phyloP scores from a whole-genome alignment of 2,888 invertebrate species.

The Glomeris marginata region DNA sequence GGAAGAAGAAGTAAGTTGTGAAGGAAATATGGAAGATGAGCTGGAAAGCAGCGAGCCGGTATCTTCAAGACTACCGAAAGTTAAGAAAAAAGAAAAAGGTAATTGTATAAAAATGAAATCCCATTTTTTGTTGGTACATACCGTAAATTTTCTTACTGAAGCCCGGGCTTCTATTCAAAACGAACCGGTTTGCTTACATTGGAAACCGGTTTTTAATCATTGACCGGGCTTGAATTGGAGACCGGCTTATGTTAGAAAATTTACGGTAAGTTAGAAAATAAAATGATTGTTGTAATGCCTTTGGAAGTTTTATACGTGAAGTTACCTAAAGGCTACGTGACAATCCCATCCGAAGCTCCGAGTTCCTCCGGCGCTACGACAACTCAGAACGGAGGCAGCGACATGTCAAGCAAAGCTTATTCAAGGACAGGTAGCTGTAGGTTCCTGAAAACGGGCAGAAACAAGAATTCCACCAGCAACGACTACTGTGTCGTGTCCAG shows the following conservation, averaged over 20 bases:
- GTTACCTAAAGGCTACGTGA: conserved; percentile 10
- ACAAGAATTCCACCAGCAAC: no score
- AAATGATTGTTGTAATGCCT: neutral
- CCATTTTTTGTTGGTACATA: no score
- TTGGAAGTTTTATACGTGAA: conserved; percentile 11
- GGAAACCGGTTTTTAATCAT: no score
- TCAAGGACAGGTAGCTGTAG: neutral
- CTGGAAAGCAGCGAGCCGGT: neutral
- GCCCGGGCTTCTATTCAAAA: no score
- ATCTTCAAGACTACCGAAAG: conserved; percentile 3
- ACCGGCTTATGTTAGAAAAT: no score
- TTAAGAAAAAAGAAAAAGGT: conserved; percentile 8
- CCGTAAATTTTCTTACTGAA: no score
- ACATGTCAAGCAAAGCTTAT: neutral
- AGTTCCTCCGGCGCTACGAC: neutral
- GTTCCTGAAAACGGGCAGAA: no score
- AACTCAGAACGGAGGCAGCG: neutral
- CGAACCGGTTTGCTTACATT: no score
- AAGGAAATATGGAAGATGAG: neutral
- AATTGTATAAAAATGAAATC: no score
- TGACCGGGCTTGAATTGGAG: no score
- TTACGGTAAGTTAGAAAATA: no score
- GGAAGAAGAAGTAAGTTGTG: conserved; percentile 8
- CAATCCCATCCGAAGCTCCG: neutral
- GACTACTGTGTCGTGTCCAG: no score